Percentiles rank a stretch among this genome's conserved stretches.
Conservation (phyloP, 2,797 vertebrate genomes). For the Lacerta bilineata region DNA sequence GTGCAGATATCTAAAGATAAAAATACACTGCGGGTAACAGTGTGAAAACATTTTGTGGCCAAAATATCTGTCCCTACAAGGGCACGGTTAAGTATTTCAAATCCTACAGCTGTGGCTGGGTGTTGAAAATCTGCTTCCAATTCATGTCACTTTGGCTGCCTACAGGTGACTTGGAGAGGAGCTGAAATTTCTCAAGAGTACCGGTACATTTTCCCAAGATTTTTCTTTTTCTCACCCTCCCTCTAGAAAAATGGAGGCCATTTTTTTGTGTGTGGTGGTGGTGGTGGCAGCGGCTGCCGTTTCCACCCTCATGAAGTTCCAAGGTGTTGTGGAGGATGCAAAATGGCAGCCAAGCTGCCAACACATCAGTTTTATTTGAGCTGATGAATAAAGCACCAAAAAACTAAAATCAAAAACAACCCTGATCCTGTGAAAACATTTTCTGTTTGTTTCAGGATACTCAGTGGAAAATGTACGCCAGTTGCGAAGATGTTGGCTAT, state of each 20-base stretch:
- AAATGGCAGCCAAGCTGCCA: too few relatives aligned
- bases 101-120: slow-evolving; percentile 8
- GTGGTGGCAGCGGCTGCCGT: too few relatives aligned
- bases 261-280: too few relatives aligned
- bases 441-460: slow-evolving; percentile 70
- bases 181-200: neutral
- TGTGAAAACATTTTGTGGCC: slow-evolving; percentile 29
- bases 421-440: slow-evolving; percentile 35
- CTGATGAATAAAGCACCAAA: neutral
- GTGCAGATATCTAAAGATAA: slow-evolving; percentile 33
- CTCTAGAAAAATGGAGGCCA: too few relatives aligned
- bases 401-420: neutral
- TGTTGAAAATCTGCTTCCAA: slow-evolving; percentile 30
- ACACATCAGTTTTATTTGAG: neutral
- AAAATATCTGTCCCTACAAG: slow-evolving; percentile 20
- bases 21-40: neutral
- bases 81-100: slow-evolving; percentile 31
- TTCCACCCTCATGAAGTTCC: too few relatives aligned
- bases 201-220: neutral
- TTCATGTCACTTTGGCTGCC: slow-evolving; percentile 12
- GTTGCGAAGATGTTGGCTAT: slow-evolving; percentile 78
- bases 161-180: neutral
- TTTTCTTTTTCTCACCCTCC: neutral
- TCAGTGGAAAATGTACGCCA: slow-evolving; percentile 79
- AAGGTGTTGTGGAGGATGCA: too few relatives aligned